phyloP scores from a whole-genome alignment of 2,113 vertebrate genomes.

The Perca schrenkii region DNA sequence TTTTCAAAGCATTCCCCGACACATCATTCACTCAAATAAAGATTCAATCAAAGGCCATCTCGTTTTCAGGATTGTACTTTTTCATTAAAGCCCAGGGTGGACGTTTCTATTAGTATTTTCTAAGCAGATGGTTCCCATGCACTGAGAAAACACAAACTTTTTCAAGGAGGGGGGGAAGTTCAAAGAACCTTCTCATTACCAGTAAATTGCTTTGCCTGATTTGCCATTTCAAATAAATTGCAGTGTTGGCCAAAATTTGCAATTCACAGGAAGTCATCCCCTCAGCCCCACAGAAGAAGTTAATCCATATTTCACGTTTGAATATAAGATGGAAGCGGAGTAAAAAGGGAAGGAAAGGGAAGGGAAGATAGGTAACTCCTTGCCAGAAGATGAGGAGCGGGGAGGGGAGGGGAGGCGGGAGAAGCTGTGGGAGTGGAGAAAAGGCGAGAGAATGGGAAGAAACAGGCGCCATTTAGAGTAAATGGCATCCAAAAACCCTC shows the following conservation, averaged over 20 bases:
- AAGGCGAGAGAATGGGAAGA: conserved; percentile 80
- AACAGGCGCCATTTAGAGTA: conserved; percentile 86
- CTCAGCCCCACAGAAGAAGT: conserved; percentile 75
- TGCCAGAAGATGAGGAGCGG: conserved; percentile 75
- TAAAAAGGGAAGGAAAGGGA: conserved; percentile 29
- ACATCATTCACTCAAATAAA: conserved; percentile 37
- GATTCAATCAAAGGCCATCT: conserved; percentile 58
- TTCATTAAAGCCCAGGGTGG: conserved; percentile 37
- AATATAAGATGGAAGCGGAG: conserved; percentile 75
- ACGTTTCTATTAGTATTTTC: conserved; percentile 18
- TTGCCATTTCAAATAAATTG: conserved; percentile 82
- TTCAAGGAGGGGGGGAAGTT: conserved; percentile 72
- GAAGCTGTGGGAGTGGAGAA: conserved; percentile 68
- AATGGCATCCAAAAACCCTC: conserved; percentile 89
- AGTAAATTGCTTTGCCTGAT: conserved; percentile 78
- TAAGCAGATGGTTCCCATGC: conserved; percentile 26
- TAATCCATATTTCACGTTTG: conserved; percentile 83
- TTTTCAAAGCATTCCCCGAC: conserved; percentile 27
- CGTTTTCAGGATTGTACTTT: conserved; percentile 46
- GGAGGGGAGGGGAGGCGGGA: conserved; percentile 37
- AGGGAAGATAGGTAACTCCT: conserved; percentile 72
- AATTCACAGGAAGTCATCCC: conserved; percentile 79
- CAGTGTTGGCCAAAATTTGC: conserved; percentile 78
- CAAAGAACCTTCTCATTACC: conserved; percentile 73
- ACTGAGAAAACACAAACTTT: conserved; percentile 66